phyloP scores from a whole-genome alignment of 1,140 invertebrate genomes.

The Lasaia peninsularis region DNA sequence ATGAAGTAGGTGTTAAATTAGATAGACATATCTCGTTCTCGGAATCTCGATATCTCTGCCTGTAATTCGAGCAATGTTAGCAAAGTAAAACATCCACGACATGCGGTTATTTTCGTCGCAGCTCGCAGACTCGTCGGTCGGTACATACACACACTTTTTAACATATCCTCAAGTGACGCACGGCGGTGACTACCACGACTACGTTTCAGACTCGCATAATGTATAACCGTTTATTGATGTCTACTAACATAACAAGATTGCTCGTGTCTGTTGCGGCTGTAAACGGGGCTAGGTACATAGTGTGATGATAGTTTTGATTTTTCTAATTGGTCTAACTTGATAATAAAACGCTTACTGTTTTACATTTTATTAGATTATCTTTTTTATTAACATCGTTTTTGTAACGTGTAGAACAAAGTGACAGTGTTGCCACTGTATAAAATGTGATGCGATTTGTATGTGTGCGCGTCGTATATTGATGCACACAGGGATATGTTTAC shows the following conservation, averaged over 20 bases:
- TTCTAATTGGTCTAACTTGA: constrained; percentile 21
- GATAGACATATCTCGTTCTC: neutral
- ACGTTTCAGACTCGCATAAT: constrained; percentile 43
- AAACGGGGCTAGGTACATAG: constrained; percentile 64
- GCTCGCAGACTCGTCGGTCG: constrained; percentile 38
- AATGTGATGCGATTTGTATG: too few species aligned
- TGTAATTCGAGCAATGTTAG: constrained; percentile 19
- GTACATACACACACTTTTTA: constrained; percentile 45
- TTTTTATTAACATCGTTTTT: too few species aligned
- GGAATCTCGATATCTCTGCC: constrained; percentile 6
- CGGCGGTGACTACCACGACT: constrained; percentile 50
- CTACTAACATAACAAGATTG: constrained; percentile 71
- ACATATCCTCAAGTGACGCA: constrained; percentile 59
- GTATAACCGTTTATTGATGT: constrained; percentile 64
- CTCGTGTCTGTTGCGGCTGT: constrained; percentile 59
- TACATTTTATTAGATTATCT: neutral
- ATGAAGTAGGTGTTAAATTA: neutral
- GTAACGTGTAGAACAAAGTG: too few species aligned
- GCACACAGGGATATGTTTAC: too few species aligned
- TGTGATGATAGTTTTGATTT: constrained; percentile 58
- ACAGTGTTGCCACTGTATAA: too few species aligned
- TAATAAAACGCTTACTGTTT: constrained; percentile 8
- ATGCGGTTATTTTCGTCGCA: constrained; percentile 57
- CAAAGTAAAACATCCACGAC: constrained; percentile 33
- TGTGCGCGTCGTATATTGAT: too few species aligned